Conservation (phyloP, 2,797 vertebrate species). For the Pelodytes ibericus region DNA sequence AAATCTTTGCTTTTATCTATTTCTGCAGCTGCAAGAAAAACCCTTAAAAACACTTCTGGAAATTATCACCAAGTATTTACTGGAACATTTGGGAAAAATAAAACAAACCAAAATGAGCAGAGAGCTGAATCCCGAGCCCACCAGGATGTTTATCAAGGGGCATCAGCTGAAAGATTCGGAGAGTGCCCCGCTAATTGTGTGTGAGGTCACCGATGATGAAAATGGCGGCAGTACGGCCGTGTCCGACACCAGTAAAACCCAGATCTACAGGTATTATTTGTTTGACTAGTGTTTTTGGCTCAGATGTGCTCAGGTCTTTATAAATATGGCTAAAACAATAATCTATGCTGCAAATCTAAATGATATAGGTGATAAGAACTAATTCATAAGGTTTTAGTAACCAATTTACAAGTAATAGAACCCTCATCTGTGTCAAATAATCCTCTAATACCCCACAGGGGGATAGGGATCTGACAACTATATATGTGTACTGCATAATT, state of each 20-base stretch:
- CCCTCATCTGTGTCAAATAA: no score
- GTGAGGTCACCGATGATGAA: conserved; percentile 60
- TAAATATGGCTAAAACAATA: no score
- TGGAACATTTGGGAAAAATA: conserved; percentile 68
- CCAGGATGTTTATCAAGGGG: conserved; percentile 52
- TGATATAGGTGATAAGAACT: no score
- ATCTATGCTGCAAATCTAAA: no score
- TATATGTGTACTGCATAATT: no score
- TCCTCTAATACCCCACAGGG: no score
- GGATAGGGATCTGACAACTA: no score
- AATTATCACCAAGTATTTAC: conserved; percentile 85
- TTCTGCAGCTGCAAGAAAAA: conserved; percentile 74
- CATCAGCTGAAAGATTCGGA: conserved; percentile 28
- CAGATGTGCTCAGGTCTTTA: no score
- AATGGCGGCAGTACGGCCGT: conserved; percentile 11
- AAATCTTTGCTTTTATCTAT: neutral
- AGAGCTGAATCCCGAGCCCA: conserved; percentile 33
- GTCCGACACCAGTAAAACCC: conserved; percentile 41
- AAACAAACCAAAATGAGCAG: conserved; percentile 41
- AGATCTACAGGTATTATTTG: conserved; percentile 69
- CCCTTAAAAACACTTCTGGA: conserved; percentile 90
- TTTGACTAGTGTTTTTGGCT: no score
- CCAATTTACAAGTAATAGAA: no score
- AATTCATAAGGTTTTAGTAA: no score
- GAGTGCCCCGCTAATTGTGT: conserved; percentile 51